Base-by-base conservation (phyloP, 2,797 vertebrate genomes). In the Calcarius lapponicus region DNA sequence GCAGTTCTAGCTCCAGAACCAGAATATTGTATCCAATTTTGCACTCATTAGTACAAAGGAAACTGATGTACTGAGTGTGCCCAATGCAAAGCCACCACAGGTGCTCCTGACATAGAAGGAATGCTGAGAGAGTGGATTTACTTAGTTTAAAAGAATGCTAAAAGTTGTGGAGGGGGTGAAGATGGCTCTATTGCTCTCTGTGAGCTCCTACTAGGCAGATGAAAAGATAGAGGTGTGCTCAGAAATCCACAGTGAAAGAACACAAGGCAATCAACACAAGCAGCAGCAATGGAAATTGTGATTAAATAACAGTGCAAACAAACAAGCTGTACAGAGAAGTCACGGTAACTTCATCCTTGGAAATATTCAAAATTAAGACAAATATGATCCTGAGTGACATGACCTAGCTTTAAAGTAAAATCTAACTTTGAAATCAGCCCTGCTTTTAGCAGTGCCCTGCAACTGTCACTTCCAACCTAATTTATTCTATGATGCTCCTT, bases 381-480 rank as follows among this genome's bases (percentile, higher is more conserved):
- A 38, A 73, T 47, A 70, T 6, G 13, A 82, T 72, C 31, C 38
- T 70, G 28, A 82, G 51, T 61, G 76, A 76, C 61, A 45, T n/a
- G 31, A 51, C 38, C 28, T 80, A 93, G 25, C 56, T 86, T 54
- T 69, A 34, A 82, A 83, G 36, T 58, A 88, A 48, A 91, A 90
- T 43, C 21, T 70, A 74, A 64, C 80, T 90, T 90, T 74, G 48
- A 95, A 80, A 88, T 86, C 53, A 66, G 54, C 36, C 28, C 53
- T 67, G n/a, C 40, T 62, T 76, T 80, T 22, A 92, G 75, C 31
- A n/a, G 17, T 24, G 69, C 88, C 57, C 86, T 86, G 51, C 69
- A 93, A 67, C 91, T 91, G 85, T 89, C 90, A 93, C 62, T 96
- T 89, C 24, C 67, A 93, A 85, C 31, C 66, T 62, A 31, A 87